Base-by-base conservation (phyloP, 2,797 vertebrate species). In the Gymnopithys bicolor region DNA sequence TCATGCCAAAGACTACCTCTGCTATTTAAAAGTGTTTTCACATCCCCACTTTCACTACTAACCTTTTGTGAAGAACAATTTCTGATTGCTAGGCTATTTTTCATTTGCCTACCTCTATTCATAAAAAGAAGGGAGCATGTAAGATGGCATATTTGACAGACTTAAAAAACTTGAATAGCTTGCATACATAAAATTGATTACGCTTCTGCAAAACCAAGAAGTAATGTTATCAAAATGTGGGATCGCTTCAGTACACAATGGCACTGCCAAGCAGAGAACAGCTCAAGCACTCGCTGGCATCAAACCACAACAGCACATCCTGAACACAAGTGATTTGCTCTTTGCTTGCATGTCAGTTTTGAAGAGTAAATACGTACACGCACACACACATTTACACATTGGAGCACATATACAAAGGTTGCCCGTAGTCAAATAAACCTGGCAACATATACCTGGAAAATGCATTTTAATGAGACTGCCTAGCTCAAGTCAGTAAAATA, bases 61-160 rank as follows among this genome's bases (percentile, higher is more conserved):
- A 95, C 91, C 95, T 89, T 94, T 96, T 95, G 94, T 92, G 84
- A 94, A 95, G 95, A 96, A 93, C 90, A 90, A 90, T 95, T 97
- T 96, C 95, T 95, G 90, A 96, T 80, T 96, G 94, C 87, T 87
- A 66, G 94, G 88, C 87, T 97, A 81, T 97, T 97, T 96, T 96
- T 96, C 91, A 96, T 96, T 96, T 95, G 88, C 79, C 69, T 96
- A 76, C 67, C 53, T 96, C 90, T 95, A 94, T 73, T 92, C 77
- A 93, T 46, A 90, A 94, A 89, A 95, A 93, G 82, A 91, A 89
- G 83, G 25, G 68, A 81, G 66, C 37, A 30, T 56, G 85, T 85
- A 91, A 96, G 97, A 89, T 68, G 60, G 93, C 63, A 96, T 73
- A 95, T 68, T 79, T 91, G 84, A 95, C 81, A 93, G 94, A 97